These are phyloP conservation scores for Noctilio leporinus DNA, from an alignment of 2,113 vertebrate genomes.

Conservation along the genomic window DNA sequence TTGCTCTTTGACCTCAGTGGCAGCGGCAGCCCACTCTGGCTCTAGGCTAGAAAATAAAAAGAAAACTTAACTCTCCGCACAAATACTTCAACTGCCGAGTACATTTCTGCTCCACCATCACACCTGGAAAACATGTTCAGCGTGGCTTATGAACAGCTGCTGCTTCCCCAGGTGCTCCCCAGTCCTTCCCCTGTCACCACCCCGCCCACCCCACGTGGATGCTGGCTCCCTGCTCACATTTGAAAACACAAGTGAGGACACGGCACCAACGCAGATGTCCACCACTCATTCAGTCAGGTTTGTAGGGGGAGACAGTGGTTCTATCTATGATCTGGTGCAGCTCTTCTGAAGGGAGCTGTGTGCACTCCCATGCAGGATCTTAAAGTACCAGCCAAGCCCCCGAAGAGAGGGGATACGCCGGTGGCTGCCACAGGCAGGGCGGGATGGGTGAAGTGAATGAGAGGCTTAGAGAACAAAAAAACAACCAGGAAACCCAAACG, in stretches of 20 bases:
- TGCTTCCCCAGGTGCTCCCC: accelerated
- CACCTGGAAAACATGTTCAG: accelerated
- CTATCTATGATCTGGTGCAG: background rate
- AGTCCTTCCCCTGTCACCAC: background rate
- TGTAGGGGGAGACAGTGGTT: background rate
- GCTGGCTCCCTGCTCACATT: background rate
- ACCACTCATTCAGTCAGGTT: no score
- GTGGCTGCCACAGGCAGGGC: background rate
- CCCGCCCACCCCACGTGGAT: background rate
- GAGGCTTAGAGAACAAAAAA: background rate
- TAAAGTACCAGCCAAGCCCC: background rate
- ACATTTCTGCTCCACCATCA: background rate
- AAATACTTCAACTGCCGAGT: accelerated
- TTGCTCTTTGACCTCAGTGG: constrained; percentile 90
- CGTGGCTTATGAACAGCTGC: accelerated
- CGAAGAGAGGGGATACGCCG: no score
- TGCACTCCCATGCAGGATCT: background rate
- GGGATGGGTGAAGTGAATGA: background rate
- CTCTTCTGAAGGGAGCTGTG: background rate
- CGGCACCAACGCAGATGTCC: no score
- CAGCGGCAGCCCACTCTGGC: constrained; percentile 95
- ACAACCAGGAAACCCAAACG: background rate
- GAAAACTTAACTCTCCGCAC: background rate
- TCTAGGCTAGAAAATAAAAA: constrained; percentile 81
- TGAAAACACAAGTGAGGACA: background rate